Evolutionary conservation across 2,797 vertebrate genomes (phyloP).

Genomic region (Zenarchopterus dispar): DNA sequence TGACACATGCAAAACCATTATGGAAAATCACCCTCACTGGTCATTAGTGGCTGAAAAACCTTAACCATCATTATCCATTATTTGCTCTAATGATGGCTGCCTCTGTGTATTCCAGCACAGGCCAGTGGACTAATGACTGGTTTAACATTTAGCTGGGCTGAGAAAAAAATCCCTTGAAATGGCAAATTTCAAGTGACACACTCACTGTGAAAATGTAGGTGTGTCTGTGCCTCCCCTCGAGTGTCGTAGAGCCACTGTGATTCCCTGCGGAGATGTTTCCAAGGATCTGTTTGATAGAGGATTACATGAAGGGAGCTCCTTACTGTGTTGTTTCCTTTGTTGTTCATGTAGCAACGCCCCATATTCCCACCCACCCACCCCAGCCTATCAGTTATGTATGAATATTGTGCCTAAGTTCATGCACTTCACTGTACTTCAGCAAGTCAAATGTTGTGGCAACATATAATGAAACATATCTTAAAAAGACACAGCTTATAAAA

Average conservation of each 20-base stretch:
- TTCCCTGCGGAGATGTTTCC: slow-evolving; percentile 33
- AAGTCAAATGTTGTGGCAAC: no score
- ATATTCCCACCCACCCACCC: no score
- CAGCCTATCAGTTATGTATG: not conserved
- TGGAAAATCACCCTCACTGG: slow-evolving; percentile 25
- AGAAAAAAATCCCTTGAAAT: not conserved
- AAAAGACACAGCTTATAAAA: slow-evolving; percentile 13
- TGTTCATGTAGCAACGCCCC: not conserved
- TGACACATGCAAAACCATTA: slow-evolving; percentile 26
- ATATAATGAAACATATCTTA: not conserved
- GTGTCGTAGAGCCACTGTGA: slow-evolving; percentile 15
- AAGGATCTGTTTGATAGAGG: slow-evolving; percentile 19
- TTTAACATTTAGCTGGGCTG: slow-evolving; percentile 25
- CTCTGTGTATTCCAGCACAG: slow-evolving; percentile 9
- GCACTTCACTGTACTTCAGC: not conserved
- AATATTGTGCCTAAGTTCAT: not conserved
- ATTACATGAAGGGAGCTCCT: slow-evolving; percentile 27
- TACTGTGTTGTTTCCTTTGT: slow-evolving; percentile 10
- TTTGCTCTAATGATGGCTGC: slow-evolving; percentile 26
- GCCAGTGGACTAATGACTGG: slow-evolving; percentile 21
- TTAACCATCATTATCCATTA: slow-evolving; percentile 26
- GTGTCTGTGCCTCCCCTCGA: not conserved
- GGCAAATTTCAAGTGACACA: slow-evolving; percentile 12
- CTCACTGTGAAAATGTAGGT: not conserved
- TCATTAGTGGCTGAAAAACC: slow-evolving; percentile 33